Evolutionary conservation across 2,888 invertebrate genomes (phyloP), one percentile per base, ranked within the genome.

Genomic region (Heliconius erato): DNA sequence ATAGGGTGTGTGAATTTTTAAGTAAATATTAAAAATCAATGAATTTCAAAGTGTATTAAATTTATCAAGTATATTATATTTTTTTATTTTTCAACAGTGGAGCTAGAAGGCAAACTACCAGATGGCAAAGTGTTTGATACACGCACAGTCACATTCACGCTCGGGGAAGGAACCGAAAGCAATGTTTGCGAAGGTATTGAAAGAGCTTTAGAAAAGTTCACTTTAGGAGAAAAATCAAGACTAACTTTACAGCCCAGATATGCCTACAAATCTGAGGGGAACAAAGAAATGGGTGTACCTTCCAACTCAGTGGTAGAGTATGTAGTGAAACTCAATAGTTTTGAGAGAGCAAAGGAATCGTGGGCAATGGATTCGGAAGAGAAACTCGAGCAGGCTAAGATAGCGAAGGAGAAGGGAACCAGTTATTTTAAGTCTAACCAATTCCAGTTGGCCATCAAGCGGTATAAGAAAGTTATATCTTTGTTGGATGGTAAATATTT

Each of bases 401-500:
- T 98, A 23, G 97, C 97, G 85, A 99, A 99, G 93, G 98, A 98
- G 84, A 99, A 98, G 90, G 99, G 99, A 74, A 99, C 99, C 0
- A 96, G 97, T 76, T 99, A 98, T 91, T 99, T 99, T 90, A 99
- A 98, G 92, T 96, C 96, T 0, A 97, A 96, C 82, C 98, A 99
- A 91, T 97, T 97, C 88, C 93, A 95, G 80, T 89, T 98, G 86
- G 99, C 99, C 0, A 96, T 98, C 76, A 98, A 98, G 91, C 98
- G 99, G 97, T 99, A 99, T 91, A 97, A 97, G 87, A 98, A 98
- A 90, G 97, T 98, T 63, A 92, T 97, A 14, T 94, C 97, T 0
- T 97, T 97, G 86, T 90, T 98, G 83, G 97, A 92, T 80, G 92
- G 95, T 86, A 26, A 83, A 6, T 32, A 40, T 26, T 81, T 40